Evolutionary conservation across 2,888 invertebrate species (phyloP), one percentile per base, ranked within the genome.

Genomic region (Heliconius hortense): DNA sequence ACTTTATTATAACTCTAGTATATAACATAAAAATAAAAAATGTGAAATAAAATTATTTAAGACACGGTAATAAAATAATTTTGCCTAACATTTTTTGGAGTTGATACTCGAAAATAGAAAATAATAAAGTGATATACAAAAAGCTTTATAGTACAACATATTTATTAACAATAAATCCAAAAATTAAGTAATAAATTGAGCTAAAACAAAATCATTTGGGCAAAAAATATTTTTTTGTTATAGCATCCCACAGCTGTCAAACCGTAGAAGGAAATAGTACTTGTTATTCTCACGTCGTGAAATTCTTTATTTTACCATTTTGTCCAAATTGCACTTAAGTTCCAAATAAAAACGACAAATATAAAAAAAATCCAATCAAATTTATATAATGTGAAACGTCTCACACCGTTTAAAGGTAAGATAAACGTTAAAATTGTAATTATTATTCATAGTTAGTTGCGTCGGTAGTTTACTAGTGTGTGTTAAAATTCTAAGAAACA

Each of bases 401-500:
- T 35, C 8, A 90, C 68, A 69, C 5, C 74, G 18, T 53, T 28
- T 63, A 56, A 53, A 74, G 68, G 26, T 74, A 69, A 31, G n/a
- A 69, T 31, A 31, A 26, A 31, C 28, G 31, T 53, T 7, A 53
- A 74, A 35, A 15, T 39, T 26, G 10, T 88, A 89, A 88, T 90
- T 90, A 90, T 86, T 85, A 80, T 83, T 81, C 26, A 80, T 74
- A 79, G 78, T 78, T 63, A 85, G 86, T 86, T 82, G 75, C 89
- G 86, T 84, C 82, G 82, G 80, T 78, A 56, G 78, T 82, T 76
- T 77, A 76, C 72, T 59, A 76, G 82, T 79, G 77, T 82, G 77
- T 76, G 89, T 89, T 88, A 86, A 85, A 91, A 84, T 93, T 92
- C 92, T 88, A 76, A 86, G 92, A 93, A 93, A 84, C 87, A n/a